Conservation (phyloP, 2,888 invertebrate species). For the Celastrina argiolus region DNA sequence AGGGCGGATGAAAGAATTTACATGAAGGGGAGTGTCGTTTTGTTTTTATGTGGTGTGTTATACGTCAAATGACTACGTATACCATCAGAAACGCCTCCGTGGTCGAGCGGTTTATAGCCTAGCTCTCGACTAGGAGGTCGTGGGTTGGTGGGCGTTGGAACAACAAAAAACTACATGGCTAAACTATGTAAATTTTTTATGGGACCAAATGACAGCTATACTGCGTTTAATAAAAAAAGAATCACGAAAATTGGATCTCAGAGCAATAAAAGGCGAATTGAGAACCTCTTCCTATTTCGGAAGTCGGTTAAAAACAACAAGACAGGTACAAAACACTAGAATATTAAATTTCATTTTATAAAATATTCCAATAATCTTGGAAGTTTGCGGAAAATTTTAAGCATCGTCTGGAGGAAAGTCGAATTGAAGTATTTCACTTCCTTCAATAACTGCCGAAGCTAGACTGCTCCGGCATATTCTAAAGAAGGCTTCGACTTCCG, state of each 20-base stretch:
- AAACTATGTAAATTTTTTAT: no score
- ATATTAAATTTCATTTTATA: not conserved
- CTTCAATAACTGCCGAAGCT: conserved; percentile 14
- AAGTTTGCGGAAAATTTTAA: conserved; percentile 16
- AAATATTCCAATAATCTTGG: conserved; percentile 9
- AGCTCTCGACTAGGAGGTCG: no score
- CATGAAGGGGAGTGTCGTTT: conserved; percentile 18
- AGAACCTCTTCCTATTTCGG: no score
- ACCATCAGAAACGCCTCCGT: not conserved
- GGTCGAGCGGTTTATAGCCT: no score
- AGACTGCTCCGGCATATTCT: not conserved
- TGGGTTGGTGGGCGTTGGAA: no score
- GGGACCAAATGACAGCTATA: no score
- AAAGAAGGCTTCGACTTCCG: not conserved
- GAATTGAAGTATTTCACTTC: conserved; percentile 16
- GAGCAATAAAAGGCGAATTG: no score
- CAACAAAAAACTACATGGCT: no score
- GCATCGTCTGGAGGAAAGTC: conserved; percentile 10
- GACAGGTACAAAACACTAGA: not conserved
- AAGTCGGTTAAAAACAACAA: not conserved
- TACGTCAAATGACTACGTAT: not conserved
- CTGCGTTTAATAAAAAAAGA: no score
- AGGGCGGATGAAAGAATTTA: conserved; percentile 24
- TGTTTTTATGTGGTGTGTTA: not conserved
- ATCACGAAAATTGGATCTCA: no score